These are phyloP conservation scores for Phaonia tiefii DNA, from an alignment of 2,888 invertebrate species.

Conservation along the genomic window DNA sequence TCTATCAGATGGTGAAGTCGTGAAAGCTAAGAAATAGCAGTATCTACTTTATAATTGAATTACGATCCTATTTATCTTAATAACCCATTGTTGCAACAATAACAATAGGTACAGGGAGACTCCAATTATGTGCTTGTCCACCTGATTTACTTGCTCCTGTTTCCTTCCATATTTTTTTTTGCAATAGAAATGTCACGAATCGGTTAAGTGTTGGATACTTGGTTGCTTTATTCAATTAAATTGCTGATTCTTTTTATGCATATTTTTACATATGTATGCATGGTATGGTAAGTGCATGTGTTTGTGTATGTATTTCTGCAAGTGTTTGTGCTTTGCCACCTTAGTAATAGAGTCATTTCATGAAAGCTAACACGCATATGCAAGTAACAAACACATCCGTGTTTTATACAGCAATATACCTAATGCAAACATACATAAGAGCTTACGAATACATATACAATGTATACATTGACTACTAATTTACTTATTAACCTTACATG, in stretches of 20 bases:
- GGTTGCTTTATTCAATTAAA: slow-evolving; percentile 45
- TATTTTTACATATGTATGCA: too few species aligned
- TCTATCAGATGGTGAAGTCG: too few species aligned
- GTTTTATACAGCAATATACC: neutral
- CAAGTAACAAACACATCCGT: neutral
- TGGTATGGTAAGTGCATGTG: neutral
- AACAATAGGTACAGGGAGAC: too few species aligned
- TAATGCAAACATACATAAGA: neutral
- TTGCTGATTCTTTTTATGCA: neutral
- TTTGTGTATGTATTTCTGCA: neutral
- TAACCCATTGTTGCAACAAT: too few species aligned
- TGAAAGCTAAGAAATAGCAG: too few species aligned
- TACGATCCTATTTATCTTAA: too few species aligned
- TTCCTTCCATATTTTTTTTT: neutral
- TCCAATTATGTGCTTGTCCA: too few species aligned
- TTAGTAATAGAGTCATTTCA: neutral
- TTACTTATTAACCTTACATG: slow-evolving; percentile 3
- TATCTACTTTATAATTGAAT: too few species aligned
- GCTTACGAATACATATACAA: neutral
- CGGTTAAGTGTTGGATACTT: slow-evolving; percentile 37
- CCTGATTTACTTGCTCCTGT: too few species aligned
- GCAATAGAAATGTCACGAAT: slow-evolving; percentile 37
- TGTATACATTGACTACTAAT: neutral
- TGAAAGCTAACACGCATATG: neutral
- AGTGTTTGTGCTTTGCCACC: slow-evolving; percentile 2